phyloP scores from a whole-genome alignment of 2,888 invertebrate genomes.

The Stictocephala bisonia region DNA sequence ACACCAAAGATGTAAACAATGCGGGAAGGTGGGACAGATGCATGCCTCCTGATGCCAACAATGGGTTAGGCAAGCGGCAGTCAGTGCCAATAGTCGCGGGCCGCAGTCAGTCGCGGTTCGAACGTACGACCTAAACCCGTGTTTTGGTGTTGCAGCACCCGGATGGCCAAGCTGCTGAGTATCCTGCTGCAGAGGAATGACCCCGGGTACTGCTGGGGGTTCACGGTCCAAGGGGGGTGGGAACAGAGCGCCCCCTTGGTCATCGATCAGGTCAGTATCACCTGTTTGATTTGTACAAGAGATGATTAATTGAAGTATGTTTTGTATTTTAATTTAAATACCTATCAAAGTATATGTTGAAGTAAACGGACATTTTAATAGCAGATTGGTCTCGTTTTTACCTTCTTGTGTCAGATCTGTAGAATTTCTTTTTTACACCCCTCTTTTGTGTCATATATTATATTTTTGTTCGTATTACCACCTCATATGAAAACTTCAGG shows the following conservation, averaged over 20 bases:
- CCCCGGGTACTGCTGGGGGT: conserved; percentile 57
- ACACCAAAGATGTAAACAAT: too few relatives aligned
- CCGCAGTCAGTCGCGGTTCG: not conserved
- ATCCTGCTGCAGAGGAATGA: conserved; percentile 59
- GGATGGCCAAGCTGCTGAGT: conserved; percentile 55
- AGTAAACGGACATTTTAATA: too few relatives aligned
- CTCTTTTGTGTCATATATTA: too few relatives aligned
- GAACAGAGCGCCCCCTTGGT: conserved; percentile 50
- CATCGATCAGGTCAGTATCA: conserved; percentile 49
- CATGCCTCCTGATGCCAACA: not conserved
- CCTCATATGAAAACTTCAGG: too few relatives aligned
- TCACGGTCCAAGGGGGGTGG: conserved; percentile 54
- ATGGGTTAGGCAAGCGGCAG: conserved; percentile 20
- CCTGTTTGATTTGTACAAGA: too few relatives aligned
- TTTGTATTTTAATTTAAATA: too few relatives aligned
- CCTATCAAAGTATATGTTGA: too few relatives aligned
- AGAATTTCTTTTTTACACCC: too few relatives aligned
- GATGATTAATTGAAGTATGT: too few relatives aligned
- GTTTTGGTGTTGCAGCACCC: not conserved
- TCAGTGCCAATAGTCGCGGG: not conserved
- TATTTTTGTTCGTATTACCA: too few relatives aligned
- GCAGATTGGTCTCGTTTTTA: too few relatives aligned
- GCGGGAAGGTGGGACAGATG: not conserved
- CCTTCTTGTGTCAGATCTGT: too few relatives aligned
- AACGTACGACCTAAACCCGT: not conserved